phyloP scores from a whole-genome alignment of 1,140 invertebrate species.

The Caligus rogercresseyi region DNA sequence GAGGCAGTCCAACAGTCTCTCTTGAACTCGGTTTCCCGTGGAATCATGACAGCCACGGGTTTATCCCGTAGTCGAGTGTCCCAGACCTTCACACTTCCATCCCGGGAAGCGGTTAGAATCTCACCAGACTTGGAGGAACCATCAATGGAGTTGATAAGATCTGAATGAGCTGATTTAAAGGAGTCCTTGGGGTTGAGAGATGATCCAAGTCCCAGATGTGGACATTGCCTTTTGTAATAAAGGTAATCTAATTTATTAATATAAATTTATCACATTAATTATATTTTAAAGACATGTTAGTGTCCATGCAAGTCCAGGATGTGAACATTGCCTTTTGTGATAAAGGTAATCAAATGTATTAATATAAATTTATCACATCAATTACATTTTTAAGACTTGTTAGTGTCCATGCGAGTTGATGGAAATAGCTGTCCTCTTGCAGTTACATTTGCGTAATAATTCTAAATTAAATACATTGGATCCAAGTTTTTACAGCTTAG shows the following conservation, averaged over 20 bases:
- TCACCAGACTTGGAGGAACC: constrained; percentile 74
- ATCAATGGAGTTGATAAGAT: constrained; percentile 82
- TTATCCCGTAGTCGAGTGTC: constrained; percentile 61
- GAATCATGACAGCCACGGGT: constrained; percentile 72
- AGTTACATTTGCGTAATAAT: no score
- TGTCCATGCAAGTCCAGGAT: no score
- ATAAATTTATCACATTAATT: no score
- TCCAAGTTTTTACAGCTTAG: no score
- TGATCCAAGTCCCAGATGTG: constrained; percentile 69
- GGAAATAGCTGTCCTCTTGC: no score
- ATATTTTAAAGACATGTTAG: no score
- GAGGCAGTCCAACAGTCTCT: constrained; percentile 72
- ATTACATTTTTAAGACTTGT: no score
- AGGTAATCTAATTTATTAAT: neutral
- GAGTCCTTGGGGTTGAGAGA: constrained; percentile 51
- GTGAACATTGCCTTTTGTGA: no score
- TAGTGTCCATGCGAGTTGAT: no score
- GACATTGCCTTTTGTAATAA: constrained; percentile 32
- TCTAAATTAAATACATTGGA: no score
- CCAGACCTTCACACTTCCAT: constrained; percentile 88
- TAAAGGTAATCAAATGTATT: no score
- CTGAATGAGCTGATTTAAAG: constrained; percentile 58
- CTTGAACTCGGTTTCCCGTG: constrained; percentile 34
- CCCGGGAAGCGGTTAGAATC: constrained; percentile 77
- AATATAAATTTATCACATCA: no score